Percentiles rank a stretch among this genome's conserved stretches.
These are phyloP conservation scores for Sinosuthora webbiana DNA, from an alignment of 2,113 vertebrate species.

Conservation along the genomic window DNA sequence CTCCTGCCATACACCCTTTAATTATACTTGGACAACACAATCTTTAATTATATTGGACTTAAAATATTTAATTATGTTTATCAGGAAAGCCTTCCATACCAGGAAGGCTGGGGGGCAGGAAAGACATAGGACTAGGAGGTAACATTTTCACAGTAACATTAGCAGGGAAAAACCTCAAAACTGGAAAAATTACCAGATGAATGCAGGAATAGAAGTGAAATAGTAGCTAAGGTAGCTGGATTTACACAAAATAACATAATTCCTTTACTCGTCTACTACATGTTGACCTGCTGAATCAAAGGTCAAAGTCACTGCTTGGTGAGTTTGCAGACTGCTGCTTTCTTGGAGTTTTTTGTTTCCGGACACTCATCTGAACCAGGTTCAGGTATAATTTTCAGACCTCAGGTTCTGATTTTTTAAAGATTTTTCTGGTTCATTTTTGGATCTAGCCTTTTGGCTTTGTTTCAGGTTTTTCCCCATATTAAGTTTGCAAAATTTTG, in stretches of 20 bases:
- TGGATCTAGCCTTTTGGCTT: background rate
- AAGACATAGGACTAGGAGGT: background rate
- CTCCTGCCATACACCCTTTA: background rate
- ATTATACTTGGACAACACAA: background rate
- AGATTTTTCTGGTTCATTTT: background rate
- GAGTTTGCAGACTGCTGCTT: background rate
- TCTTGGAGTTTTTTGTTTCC: background rate
- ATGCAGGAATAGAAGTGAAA: background rate
- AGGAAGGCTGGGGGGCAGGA: background rate
- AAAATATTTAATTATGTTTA: background rate
- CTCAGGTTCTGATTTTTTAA: background rate
- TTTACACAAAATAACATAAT: background rate
- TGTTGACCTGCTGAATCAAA: background rate
- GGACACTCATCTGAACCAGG: background rate
- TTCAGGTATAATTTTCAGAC: background rate
- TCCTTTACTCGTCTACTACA: background rate
- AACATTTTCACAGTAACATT: background rate
- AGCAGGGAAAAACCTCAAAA: accelerated
- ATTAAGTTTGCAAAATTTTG: background rate
- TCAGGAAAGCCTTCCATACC: background rate
- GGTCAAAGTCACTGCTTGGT: background rate
- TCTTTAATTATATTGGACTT: background rate
- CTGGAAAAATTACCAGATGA: background rate
- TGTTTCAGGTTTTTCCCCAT: background rate
- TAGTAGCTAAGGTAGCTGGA: background rate